Percentiles rank a stretch among this genome's conserved stretches.
These are phyloP conservation scores for Euplagia quadripunctaria DNA, from an alignment of 2,888 invertebrate species.

Conservation along the genomic window DNA sequence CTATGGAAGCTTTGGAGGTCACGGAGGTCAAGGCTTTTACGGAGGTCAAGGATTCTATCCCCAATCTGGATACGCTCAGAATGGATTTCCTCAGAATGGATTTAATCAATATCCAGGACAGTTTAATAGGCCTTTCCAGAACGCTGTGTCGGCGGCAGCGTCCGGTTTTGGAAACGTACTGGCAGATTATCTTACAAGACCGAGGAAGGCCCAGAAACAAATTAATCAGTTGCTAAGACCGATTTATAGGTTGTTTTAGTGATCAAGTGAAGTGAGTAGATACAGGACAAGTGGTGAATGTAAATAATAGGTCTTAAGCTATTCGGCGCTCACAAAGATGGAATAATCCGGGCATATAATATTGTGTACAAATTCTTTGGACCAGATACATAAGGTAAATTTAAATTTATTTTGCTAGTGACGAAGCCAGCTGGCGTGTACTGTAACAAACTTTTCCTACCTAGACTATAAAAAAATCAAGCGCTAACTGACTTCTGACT, in stretches of 20 bases:
- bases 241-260: constrained; percentile 73
- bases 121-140: constrained; percentile 70
- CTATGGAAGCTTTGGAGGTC: constrained; percentile 24
- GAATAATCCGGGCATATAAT: background rate
- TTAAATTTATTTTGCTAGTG: background rate
- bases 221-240: constrained; percentile 76
- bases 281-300: background rate
- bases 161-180: constrained; percentile 86
- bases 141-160: constrained; percentile 76
- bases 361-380: background rate
- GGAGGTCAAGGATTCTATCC: constrained; percentile 40
- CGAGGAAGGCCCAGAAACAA: constrained; percentile 73
- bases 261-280: constrained; percentile 15
- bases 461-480: background rate
- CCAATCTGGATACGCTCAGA: constrained; percentile 34
- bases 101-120: constrained; percentile 45
- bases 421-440: background rate
- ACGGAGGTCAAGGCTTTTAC: no score
- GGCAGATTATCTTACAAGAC: constrained; percentile 77
- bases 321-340: background rate
- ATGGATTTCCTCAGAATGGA: constrained; percentile 40
- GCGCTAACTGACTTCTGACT: no score
- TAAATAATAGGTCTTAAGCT: background rate
- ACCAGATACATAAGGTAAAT: background rate
- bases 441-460: background rate